phyloP scores from a whole-genome alignment of 2,113 vertebrate species.

The Raja brachyura region DNA sequence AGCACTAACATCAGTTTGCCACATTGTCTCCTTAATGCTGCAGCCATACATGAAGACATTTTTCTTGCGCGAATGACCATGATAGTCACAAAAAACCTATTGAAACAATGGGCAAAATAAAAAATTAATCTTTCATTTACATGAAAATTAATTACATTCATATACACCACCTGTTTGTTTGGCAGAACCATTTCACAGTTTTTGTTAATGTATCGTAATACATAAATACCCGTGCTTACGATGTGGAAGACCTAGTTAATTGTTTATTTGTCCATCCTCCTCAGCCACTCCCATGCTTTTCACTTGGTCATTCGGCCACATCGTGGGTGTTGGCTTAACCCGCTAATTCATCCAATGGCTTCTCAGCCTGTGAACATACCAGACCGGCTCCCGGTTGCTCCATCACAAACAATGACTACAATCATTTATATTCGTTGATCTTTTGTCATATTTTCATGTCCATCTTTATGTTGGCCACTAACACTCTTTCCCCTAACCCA shows the following conservation, averaged over 20 bases:
- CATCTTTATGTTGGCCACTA: not conserved
- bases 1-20: conserved; percentile 73
- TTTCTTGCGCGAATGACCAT: conserved; percentile 97
- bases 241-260: not conserved
- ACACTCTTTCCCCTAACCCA: not conserved
- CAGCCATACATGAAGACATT: conserved; percentile 99
- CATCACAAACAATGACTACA: not conserved
- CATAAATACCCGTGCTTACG: not conserved
- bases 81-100: conserved; percentile 83
- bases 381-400: not conserved
- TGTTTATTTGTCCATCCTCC: not conserved
- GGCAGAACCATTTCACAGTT: not conserved
- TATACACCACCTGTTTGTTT: not conserved
- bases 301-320: not conserved
- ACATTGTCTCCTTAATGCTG: conserved; percentile 91
- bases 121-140: not conserved
- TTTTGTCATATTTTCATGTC: no score
- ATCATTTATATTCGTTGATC: not conserved
- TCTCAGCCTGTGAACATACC: not conserved
- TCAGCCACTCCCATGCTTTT: not conserved
- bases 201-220: not conserved
- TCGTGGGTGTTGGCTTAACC: not conserved
- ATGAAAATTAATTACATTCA: not conserved
- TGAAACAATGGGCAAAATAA: conserved; percentile 40
- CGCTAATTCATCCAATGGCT: not conserved